Conservation (phyloP, 1,140 invertebrate genomes). For the Sarcophaga peregrina region DNA sequence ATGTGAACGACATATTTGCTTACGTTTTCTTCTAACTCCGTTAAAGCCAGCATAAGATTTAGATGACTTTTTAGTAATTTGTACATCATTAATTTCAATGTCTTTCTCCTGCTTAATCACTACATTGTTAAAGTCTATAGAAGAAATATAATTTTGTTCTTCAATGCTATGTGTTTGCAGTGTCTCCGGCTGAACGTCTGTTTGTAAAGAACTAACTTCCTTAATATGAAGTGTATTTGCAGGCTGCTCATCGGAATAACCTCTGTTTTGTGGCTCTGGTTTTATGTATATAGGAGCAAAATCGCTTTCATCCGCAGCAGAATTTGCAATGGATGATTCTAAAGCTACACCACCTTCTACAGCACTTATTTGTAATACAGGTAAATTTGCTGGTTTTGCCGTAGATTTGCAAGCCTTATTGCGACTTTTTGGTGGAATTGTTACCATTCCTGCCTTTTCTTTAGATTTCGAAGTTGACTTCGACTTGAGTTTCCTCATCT, state of each 20-base stretch:
- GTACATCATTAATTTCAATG: constrained; percentile 45
- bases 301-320: neutral
- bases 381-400: neutral
- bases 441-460: neutral
- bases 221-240: neutral
- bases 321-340: constrained; percentile 23
- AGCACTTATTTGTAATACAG: constrained; percentile 54
- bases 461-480: neutral
- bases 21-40: constrained; percentile 24
- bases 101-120: constrained; percentile 58
- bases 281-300: constrained; percentile 52
- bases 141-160: constrained; percentile 54
- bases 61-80: constrained; percentile 47
- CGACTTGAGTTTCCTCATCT: neutral
- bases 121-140: constrained; percentile 55
- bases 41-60: constrained; percentile 46
- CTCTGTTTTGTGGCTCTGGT: constrained; percentile 51
- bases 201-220: neutral
- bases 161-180: constrained; percentile 35
- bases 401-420: constrained; percentile 40
- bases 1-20: neutral
- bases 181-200: neutral
- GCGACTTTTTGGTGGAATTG: constrained; percentile 11
- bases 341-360: constrained; percentile 52
- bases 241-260: constrained; percentile 40